phyloP scores from a whole-genome alignment of 2,797 vertebrate genomes.

The Manis pentadactyla region DNA sequence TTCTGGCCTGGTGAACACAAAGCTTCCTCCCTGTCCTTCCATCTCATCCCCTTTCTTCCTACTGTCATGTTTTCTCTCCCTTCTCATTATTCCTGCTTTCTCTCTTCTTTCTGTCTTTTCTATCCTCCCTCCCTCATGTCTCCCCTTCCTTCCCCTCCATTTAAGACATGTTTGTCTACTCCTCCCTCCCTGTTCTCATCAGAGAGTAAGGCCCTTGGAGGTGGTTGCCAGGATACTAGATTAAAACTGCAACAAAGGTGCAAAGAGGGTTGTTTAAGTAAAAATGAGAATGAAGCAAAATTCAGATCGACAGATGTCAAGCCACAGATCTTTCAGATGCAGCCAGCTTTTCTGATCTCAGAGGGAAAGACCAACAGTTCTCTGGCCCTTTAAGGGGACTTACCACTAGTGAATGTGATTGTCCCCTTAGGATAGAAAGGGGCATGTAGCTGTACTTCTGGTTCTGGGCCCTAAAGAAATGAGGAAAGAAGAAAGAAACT shows the following conservation, averaged over 20 bases:
- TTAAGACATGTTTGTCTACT: background rate
- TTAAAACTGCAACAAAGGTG: background rate
- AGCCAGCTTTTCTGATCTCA: background rate
- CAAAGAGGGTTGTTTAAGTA: background rate
- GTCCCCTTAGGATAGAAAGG: background rate
- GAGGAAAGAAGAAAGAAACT: background rate
- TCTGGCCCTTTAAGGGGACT: background rate
- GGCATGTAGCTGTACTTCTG: background rate
- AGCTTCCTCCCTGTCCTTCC: background rate
- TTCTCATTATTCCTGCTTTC: background rate
- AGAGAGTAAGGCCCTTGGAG: background rate
- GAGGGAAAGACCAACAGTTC: background rate
- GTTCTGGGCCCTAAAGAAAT: background rate
- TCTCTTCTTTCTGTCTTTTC: background rate
- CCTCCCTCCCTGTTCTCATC: background rate
- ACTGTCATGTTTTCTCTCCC: background rate
- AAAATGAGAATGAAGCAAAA: background rate
- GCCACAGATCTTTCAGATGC: background rate
- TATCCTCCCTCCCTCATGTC: background rate
- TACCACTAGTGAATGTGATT: background rate
- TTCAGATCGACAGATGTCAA: background rate
- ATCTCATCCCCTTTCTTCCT: background rate
- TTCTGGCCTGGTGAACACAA: background rate
- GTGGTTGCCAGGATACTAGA: slow-evolving; percentile 53
- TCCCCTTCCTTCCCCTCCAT: background rate